Evolutionary conservation across 2,113 vertebrate genomes (phyloP).

Genomic region (Hyaena hyaena): DNA sequence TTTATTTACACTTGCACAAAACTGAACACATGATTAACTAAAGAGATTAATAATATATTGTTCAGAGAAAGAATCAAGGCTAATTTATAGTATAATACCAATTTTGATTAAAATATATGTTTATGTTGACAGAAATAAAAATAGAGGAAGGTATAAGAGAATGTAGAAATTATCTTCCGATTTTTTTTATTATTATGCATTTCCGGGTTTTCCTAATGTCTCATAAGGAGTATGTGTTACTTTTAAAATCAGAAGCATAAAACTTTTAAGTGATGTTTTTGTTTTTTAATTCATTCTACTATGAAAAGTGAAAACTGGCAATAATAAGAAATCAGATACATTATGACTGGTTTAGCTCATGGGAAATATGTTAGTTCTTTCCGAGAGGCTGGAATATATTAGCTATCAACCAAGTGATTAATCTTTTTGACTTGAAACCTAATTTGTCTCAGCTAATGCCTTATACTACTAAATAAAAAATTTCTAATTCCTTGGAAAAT

Average conservation of each 20-base stretch:
- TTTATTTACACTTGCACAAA: not conserved
- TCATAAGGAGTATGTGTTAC: not conserved
- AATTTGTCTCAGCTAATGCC: slow-evolving; percentile 50
- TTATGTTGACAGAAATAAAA: not conserved
- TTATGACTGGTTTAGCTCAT: not conserved
- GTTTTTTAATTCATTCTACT: not conserved
- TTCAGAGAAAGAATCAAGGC: not conserved
- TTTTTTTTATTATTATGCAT: not conserved
- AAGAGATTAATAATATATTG: not conserved
- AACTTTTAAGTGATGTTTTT: not conserved
- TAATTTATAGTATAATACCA: not conserved
- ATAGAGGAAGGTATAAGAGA: not conserved
- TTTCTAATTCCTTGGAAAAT: not conserved
- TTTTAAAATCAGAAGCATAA: slow-evolving; percentile 18
- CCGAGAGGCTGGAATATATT: slow-evolving; percentile 28
- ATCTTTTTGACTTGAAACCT: slow-evolving; percentile 54
- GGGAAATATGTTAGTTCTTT: slow-evolving; percentile 27
- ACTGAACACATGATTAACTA: not conserved
- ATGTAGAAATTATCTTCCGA: not conserved
- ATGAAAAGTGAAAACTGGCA: slow-evolving; percentile 21
- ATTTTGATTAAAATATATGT: slow-evolving; percentile 17
- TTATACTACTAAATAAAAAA: not conserved
- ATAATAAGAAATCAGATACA: slow-evolving; percentile 47
- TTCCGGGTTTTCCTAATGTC: slow-evolving; percentile 40
- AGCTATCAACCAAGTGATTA: slow-evolving; percentile 45